Base-by-base conservation (phyloP, 2,797 vertebrate species). In the Diceros bicornis region DNA sequence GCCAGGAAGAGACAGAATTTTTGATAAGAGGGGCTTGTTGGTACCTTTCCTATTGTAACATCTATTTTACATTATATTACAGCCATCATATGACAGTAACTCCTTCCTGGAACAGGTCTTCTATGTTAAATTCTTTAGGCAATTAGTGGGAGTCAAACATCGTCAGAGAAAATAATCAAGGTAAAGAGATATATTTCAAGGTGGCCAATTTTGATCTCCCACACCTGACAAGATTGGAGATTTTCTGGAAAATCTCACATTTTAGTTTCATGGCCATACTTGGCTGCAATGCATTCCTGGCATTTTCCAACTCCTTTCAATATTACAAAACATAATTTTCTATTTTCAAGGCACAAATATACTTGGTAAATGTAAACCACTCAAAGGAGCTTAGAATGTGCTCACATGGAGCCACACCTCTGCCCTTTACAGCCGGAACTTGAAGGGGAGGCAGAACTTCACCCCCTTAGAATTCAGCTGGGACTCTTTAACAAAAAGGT, bases 211-310 rank as follows among this genome's bases (percentile, higher is more conserved):
- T 41, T 41, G 41, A 41, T 41, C 41, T 41, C 4, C 41, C 41
- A 41, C 41, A 41, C 16, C 41, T n/a, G 62, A 52, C 13, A 6
- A 87, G 41, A 74, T 4, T 64, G 21, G 57, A 85, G 25, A 77
- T 96, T 92, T 96, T 92, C 57, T 83, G 32, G 62, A 89, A 89
- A 79, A 41, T 57, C 37, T 71, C 29, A 4, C 20, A n/a, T 57
- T 95, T 62, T 75, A 32, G 6, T 68, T 50, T 93, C 52, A 62
- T 66, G 34, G 32, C 27, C 55, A 37, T 37, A 23, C 17, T 69
- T 64, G 25, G 13, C 83, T 84, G 2, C 14, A 74, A 20, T 32
- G 4, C 2, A 17, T 29, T 55, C 41, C 59, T 34, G 68, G 7
- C 27, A 72, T 59, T 75, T 68, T 71, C 44, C 18, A 88, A 21